These are phyloP conservation scores for Albula goreensis DNA, from an alignment of 2,113 vertebrate genomes.

Conservation along the genomic window DNA sequence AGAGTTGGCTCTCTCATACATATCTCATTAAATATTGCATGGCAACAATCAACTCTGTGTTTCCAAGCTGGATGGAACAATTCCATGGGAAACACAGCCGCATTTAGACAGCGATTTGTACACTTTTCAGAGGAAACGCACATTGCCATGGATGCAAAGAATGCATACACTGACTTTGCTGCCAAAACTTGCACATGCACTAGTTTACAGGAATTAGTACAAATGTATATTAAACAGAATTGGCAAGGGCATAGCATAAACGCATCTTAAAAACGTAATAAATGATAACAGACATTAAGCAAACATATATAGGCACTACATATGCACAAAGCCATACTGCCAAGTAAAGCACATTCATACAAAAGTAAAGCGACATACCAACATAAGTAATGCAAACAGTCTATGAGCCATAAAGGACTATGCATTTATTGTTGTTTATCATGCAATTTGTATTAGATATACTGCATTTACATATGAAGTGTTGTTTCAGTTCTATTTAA, in stretches of 20 bases:
- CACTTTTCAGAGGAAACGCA: neutral
- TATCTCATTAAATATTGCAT: neutral
- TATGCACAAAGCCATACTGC: conserved; percentile 27
- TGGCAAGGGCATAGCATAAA: neutral
- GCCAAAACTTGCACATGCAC: conserved; percentile 15
- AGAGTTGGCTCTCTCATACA: neutral
- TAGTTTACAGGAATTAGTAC: neutral
- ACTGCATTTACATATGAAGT: neutral
- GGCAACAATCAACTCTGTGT: neutral
- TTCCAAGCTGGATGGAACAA: neutral
- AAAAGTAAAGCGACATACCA: neutral
- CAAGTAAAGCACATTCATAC: conserved; percentile 12
- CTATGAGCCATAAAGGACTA: neutral
- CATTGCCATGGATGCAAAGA: conserved; percentile 22
- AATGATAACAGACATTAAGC: conserved; percentile 12
- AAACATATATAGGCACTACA: conserved; percentile 5
- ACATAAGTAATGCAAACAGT: neutral
- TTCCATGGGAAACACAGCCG: neutral
- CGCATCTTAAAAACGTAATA: neutral
- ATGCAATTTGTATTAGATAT: neutral
- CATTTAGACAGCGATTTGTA: neutral
- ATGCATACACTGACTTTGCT: conserved; percentile 3
- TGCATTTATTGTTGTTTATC: conserved; percentile 13
- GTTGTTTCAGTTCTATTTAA: conserved; percentile 19
- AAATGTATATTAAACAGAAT: neutral